Conservation (phyloP, 2,888 invertebrate species). For the Hypercompe scribonia region DNA sequence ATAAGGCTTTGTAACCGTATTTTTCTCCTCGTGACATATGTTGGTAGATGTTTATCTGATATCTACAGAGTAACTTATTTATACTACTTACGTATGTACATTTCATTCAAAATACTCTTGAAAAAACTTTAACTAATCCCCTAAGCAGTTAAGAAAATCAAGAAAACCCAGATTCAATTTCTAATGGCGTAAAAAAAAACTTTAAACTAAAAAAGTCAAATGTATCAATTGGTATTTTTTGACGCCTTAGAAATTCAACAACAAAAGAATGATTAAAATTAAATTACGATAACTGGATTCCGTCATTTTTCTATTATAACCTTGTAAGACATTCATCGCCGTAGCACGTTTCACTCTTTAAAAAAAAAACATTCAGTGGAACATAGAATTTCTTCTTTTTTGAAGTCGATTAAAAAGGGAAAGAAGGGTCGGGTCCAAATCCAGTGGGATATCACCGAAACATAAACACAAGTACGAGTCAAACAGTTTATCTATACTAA, state of each 20-base stretch:
- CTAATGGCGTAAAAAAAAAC: not conserved
- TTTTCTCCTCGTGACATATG: not conserved
- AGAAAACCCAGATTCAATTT: not conserved
- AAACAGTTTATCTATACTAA: too few species aligned
- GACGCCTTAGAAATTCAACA: not conserved
- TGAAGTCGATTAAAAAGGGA: too few species aligned
- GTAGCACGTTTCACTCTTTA: not conserved
- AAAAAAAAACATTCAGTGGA: too few species aligned
- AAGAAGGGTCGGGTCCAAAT: not conserved
- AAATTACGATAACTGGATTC: not conserved
- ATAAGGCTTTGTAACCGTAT: not conserved
- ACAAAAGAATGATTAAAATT: not conserved
- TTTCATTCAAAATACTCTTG: not conserved
- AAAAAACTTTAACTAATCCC: not conserved
- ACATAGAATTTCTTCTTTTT: too few species aligned
- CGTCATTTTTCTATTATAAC: not conserved
- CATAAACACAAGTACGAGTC: not conserved
- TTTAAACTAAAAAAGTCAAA: not conserved
- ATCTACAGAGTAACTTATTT: not conserved
- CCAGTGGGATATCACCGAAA: not conserved
- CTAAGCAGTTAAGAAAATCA: not conserved
- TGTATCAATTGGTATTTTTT: not conserved
- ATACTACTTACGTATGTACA: not conserved
- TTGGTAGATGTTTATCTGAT: not conserved
- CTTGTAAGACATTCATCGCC: not conserved